phyloP scores from a whole-genome alignment of 2,797 vertebrate genomes.

The Melanotaenia boesemani region DNA sequence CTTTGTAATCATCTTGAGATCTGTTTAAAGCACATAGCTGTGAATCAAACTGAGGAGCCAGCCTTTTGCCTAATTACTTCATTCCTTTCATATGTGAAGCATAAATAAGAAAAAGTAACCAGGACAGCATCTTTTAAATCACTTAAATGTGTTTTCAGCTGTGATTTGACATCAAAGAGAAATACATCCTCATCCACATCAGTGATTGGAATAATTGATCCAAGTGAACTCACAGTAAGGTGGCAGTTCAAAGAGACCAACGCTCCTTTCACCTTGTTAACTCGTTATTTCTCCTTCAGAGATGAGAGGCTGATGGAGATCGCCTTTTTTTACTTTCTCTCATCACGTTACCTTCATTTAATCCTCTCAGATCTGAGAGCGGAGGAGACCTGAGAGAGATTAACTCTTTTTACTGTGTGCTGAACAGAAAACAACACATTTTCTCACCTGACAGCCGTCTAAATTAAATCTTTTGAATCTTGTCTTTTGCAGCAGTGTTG shows the following conservation, averaged over 20 bases:
- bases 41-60: too few relatives aligned
- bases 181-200: constrained; percentile 2
- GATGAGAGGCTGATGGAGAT: constrained; percentile 27
- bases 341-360: constrained; percentile 22
- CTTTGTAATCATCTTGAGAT: too few relatives aligned
- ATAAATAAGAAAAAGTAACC: not conserved
- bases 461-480: not conserved
- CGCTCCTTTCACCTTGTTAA: not conserved
- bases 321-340: constrained; percentile 8
- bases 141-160: not conserved
- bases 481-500: too few relatives aligned
- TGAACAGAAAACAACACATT: constrained; percentile 26
- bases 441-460: not conserved
- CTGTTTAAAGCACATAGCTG: too few relatives aligned
- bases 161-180: constrained; percentile 32
- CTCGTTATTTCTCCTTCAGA: constrained; percentile 52
- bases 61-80: not conserved
- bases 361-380: constrained; percentile 41
- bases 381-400: constrained; percentile 42
- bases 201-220: not conserved
- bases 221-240: not conserved
- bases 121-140: not conserved
- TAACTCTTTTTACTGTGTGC: constrained; percentile 35
- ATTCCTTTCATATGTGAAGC: not conserved
- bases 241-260: not conserved